Base-by-base conservation (phyloP, 2,888 invertebrate species). In the Linnaemya vulpina region DNA sequence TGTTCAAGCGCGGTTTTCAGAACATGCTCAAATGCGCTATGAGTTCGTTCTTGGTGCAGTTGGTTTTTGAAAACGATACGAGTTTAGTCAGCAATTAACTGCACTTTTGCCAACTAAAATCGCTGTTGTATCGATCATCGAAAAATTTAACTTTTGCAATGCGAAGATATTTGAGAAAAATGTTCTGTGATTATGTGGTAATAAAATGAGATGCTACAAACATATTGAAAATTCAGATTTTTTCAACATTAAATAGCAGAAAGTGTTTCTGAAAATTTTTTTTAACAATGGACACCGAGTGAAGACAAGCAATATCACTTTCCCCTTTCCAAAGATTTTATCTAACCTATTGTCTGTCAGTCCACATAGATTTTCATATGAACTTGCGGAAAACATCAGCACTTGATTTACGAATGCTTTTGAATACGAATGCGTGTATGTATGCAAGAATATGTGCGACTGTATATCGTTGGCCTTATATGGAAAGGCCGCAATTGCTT, bases 361-460 rank as follows among this genome's bases (percentile, higher is more conserved):
- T 62, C 62, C 63, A 75, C 70, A 75, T 51, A 60, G 55, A 53
- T 13, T 81, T n/a, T 35, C 35, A 71, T 62, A 71, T 63, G 55
- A 70, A 60, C 67, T 25, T 58, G 13, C 53, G 38, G 73, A 22
- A 40, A 78, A 46, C 55, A 55, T 74, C 60, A 43, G 30, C 67
- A 55, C 15, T 38, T 55, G 20, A 65, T 71, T 53, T 43, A 73
- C 46, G 38, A 60, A 60, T 60, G 13, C 51, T 58, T 46, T 40
- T 60, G 22, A 70, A 67, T 71, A 53, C 25, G 25, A 55, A n/a
- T 35, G 30, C 46, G 11, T 40, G 8, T 38, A 30, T 30, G 30
- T 30, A 30, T 30, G 30, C 5, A 5, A 2, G 5, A 30, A 5
- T 30, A 30, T 30, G n/a, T n/a, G n/a, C n/a, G n/a, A n/a, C n/a